Evolutionary conservation across 2,888 invertebrate genomes (phyloP).

Genomic region (Idaea straminata): DNA sequence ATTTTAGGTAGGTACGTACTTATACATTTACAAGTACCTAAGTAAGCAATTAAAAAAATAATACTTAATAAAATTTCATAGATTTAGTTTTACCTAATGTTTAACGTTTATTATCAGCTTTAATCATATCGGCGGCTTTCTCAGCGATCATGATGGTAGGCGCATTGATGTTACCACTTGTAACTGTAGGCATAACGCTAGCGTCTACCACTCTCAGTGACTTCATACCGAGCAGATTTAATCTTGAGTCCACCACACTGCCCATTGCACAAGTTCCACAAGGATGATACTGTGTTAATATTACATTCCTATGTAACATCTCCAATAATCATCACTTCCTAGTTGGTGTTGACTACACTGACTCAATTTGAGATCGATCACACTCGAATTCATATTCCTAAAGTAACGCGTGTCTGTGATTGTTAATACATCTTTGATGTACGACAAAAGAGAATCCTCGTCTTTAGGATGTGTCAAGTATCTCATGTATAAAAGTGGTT

Average conservation of each 20-base stretch:
- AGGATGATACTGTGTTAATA: conserved; percentile 80
- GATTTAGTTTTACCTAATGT: neutral
- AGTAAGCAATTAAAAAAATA: no score
- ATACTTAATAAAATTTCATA: no score
- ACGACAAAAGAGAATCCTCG: conserved; percentile 36
- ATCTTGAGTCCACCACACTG: conserved; percentile 46
- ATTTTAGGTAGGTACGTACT: no score
- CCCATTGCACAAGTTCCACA: conserved; percentile 58
- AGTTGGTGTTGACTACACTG: conserved; percentile 37
- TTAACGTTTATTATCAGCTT: conserved; percentile 14
- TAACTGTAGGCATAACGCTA: conserved; percentile 67
- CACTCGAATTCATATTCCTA: conserved; percentile 31
- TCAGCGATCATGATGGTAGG: conserved; percentile 50
- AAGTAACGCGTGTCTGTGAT: conserved; percentile 43
- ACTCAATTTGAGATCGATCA: conserved; percentile 30
- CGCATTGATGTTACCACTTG: conserved; percentile 79
- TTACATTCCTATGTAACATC: conserved; percentile 54
- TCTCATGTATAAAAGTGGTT: conserved; percentile 39
- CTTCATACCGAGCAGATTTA: conserved; percentile 28
- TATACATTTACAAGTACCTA: no score
- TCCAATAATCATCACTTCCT: conserved; percentile 46
- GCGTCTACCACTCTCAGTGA: conserved; percentile 29
- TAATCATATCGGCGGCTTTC: conserved; percentile 29
- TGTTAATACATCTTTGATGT: conserved; percentile 37
- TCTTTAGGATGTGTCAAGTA: conserved; percentile 38